Conservation (phyloP, 2,888 invertebrate genomes). For the Tiphia femorata region DNA sequence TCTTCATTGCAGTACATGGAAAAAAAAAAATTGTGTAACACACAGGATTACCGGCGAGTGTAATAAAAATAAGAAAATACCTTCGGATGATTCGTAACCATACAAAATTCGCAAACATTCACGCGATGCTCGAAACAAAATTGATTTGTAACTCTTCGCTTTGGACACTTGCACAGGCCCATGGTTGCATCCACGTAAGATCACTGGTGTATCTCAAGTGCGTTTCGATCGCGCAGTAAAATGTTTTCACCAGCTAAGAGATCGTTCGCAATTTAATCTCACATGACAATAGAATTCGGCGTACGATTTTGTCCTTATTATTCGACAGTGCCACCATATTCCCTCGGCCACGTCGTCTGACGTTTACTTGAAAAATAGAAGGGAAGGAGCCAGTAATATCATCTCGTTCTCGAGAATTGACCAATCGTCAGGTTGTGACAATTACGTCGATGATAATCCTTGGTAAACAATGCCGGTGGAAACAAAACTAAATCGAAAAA, state of each 20-base stretch:
- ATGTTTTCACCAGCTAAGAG: slow-evolving; percentile 3
- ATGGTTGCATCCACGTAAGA: slow-evolving; percentile 70
- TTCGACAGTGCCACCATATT: slow-evolving; percentile 25
- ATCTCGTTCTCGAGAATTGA: no score
- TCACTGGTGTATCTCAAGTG: slow-evolving; percentile 13
- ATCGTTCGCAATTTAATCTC: neutral
- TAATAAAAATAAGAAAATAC: no score
- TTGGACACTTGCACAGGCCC: slow-evolving; percentile 99
- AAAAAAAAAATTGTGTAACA: neutral
- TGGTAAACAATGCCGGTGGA: no score
- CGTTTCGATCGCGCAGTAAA: neutral
- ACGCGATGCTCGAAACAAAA: slow-evolving; percentile 99
- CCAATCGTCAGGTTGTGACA: no score
- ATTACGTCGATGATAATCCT: no score
- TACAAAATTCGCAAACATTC: slow-evolving; percentile 99
- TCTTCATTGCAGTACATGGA: no score
- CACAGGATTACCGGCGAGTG: neutral
- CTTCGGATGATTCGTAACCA: slow-evolving; percentile 96
- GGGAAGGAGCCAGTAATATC: slow-evolving; percentile 31
- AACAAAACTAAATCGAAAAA: no score
- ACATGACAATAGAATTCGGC: slow-evolving; percentile 15
- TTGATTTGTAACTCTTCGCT: slow-evolving; percentile 95
- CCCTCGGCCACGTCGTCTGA: slow-evolving; percentile 52
- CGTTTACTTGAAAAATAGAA: slow-evolving; percentile 13
- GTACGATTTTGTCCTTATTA: slow-evolving; percentile 11